Conservation (phyloP, 92 coral and sea anemone genomes). For the Umimayanthus kanabou region DNA sequence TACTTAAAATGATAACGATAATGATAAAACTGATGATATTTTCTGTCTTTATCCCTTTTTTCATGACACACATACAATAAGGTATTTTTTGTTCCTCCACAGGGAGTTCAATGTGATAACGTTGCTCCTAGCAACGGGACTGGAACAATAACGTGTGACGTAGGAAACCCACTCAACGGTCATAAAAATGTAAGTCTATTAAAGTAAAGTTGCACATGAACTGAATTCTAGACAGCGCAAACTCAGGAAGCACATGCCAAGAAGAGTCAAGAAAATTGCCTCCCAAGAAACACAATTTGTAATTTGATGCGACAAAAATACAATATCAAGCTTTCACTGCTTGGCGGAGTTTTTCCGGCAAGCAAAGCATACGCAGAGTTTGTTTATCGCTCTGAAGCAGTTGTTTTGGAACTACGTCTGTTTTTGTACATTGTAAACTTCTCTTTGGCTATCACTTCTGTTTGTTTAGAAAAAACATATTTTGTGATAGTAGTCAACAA, state of each 20-base stretch:
- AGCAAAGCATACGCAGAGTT: too few relatives aligned
- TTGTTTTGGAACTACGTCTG: too few relatives aligned
- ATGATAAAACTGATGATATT: too few relatives aligned
- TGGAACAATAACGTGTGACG: constrained; percentile 43
- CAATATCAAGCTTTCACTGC: too few relatives aligned
- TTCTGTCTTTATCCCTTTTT: neutral
- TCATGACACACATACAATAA: too few relatives aligned
- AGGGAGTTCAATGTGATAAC: constrained; percentile 63
- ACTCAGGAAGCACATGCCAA: neutral
- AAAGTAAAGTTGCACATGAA: neutral
- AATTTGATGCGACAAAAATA: too few relatives aligned
- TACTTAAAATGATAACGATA: too few relatives aligned
- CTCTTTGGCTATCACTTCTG: too few relatives aligned
- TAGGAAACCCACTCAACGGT: constrained; percentile 36
- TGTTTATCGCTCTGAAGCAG: too few relatives aligned
- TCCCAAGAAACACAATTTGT: neutral
- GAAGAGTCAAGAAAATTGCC: neutral
- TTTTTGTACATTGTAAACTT: neutral
- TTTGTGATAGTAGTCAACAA: too few relatives aligned
- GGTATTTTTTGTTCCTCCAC: neutral
- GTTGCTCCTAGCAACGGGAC: constrained; percentile 42
- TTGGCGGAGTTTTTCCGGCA: too few relatives aligned
- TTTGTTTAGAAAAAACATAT: too few relatives aligned
- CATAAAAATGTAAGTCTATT: constrained; percentile 12
- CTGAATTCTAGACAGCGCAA: neutral